Evolutionary conservation across 2,113 vertebrate genomes (phyloP), one percentile per base, ranked within the genome.

Genomic region (Sphaerodactylus townsendi): DNA sequence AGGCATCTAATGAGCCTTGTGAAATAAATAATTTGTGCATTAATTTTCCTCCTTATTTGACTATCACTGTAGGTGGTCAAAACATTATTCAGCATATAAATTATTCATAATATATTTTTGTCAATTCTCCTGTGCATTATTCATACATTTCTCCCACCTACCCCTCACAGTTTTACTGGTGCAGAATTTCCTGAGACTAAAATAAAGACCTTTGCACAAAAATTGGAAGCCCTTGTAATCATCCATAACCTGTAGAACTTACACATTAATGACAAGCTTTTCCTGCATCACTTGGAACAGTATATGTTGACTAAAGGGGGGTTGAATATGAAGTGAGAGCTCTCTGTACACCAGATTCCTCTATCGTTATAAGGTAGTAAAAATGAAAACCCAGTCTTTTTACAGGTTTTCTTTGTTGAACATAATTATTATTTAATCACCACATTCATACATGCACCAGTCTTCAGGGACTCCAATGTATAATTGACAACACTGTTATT

Each of bases 231-330:
- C 53, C 81, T 93, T 89, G 41, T 56, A 87, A 86, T 71, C 48
- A 88, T 56, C 64, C 81, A 84, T 59, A 0, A 50, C 41, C 80
- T 74, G 74, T 88, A 85, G 66, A 92, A 83, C 37, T 75, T 83
- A 44, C 77, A 90, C 74, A 89, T 92, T 88, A 91, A 94, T 90
- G 70, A 73, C 83, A 90, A 80, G 86, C 88, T 89, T 74, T 80
- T 85, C 74, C 83, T 84, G 86, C 44, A 35, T 83, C 85, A 81
- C 80, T 80, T 87, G 86, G 46, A 92, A 77, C 86, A 92, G 71
- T 90, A 92, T 78, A 81, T 72, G 87, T 82, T 65, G 3, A 64
- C 79, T 89, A 85, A 28, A 82, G 69, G 85, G 78, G 50, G 46
- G 72, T 15, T 85, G 76, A 82, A 44, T 76, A 30, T 39, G n/a